phyloP scores from a whole-genome alignment of 2,113 vertebrate genomes.

The Charadrius vociferus region DNA sequence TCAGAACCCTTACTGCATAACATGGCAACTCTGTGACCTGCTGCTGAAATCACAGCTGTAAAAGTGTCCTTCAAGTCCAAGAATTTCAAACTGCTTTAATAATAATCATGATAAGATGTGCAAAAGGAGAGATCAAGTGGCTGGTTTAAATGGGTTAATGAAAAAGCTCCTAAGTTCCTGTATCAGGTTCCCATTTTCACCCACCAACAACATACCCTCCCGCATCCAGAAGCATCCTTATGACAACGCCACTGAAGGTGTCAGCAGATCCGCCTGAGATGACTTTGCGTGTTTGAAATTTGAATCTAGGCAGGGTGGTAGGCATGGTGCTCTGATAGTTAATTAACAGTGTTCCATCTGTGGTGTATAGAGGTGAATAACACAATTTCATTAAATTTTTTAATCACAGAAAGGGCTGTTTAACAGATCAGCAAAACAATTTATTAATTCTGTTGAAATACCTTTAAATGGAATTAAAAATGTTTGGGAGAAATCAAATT shows the following conservation, averaged over 20 bases:
- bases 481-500: background rate
- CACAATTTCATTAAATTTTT: background rate
- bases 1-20: background rate
- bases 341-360: background rate
- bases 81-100: background rate
- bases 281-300: background rate
- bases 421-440: background rate
- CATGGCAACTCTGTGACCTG: background rate
- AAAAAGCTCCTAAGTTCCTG: background rate
- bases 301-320: background rate
- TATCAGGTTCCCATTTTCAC: background rate
- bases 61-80: background rate
- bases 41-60: background rate
- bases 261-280: background rate
- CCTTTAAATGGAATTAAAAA: background rate
- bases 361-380: background rate
- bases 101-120: background rate
- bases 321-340: background rate
- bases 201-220: too few species aligned
- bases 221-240: background rate
- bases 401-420: background rate
- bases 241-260: background rate
- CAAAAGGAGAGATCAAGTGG: background rate
- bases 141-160: background rate
- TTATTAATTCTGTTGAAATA: background rate